Evolutionary conservation across 2,888 invertebrate genomes (phyloP).

Genomic region (Drosophila pseudotalamancana): DNA sequence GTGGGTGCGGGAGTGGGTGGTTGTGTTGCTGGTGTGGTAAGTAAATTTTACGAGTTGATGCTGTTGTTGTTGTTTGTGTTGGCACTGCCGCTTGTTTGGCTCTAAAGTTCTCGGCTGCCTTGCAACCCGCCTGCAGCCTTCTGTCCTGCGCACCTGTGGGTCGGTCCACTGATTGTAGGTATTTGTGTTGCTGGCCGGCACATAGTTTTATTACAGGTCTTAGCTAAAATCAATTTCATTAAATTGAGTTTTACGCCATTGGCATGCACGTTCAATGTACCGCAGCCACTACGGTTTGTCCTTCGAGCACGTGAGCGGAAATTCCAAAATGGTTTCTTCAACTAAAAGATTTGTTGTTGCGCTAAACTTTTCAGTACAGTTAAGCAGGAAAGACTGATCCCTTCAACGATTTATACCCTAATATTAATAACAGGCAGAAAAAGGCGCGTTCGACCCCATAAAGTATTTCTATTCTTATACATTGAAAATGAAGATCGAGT

Average conservation of each 20-base stretch:
- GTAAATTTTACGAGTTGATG: conserved; percentile 41
- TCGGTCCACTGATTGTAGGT: conserved; percentile 22
- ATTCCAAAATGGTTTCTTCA: conserved; percentile 18
- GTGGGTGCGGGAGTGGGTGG: conserved; percentile 16
- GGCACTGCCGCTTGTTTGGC: conserved; percentile 21
- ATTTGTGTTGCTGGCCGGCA: conserved; percentile 23
- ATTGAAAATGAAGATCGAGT: too few relatives aligned
- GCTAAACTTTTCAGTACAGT: conserved; percentile 12
- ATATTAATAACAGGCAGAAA: too few relatives aligned
- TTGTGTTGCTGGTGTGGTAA: conserved; percentile 33
- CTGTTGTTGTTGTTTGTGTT: conserved; percentile 13
- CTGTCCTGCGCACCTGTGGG: conserved; percentile 5
- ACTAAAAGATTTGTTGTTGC: conserved; percentile 15
- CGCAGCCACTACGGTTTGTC: conserved; percentile 13
- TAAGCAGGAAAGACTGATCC: too few relatives aligned
- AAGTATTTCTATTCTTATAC: too few relatives aligned
- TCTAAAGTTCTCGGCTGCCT: conserved; percentile 5
- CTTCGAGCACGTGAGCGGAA: conserved; percentile 36
- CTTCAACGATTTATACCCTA: too few relatives aligned
- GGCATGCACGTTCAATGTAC: conserved; percentile 49
- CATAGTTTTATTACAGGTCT: conserved; percentile 57
- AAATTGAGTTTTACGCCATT: conserved; percentile 51
- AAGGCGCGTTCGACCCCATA: too few relatives aligned
- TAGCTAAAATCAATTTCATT: conserved; percentile 63
- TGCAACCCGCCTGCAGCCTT: not conserved